phyloP scores from a whole-genome alignment of 2,888 invertebrate species.

The Hofmannophila pseudospretella region DNA sequence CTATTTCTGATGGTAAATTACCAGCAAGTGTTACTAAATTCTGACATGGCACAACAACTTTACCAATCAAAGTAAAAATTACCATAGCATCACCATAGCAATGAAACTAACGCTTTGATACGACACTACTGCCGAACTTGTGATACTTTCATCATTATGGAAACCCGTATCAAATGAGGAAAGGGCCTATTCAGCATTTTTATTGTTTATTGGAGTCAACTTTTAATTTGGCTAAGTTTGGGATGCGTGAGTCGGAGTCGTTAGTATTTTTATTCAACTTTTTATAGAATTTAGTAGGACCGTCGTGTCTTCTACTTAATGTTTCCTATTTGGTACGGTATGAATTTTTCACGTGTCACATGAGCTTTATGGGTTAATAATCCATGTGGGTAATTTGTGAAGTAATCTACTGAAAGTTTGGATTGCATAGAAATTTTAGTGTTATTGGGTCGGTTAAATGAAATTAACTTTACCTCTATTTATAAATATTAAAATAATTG shows the following conservation, averaged over 20 bases:
- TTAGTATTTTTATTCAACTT: constrained; percentile 64
- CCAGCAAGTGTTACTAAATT: neutral
- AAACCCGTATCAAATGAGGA: constrained; percentile 52
- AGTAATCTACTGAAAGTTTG: no score
- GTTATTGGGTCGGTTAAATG: neutral
- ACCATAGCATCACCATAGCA: constrained; percentile 2
- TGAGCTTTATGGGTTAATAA: constrained; percentile 18
- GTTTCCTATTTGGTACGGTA: constrained; percentile 51
- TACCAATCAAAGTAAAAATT: constrained; percentile 8
- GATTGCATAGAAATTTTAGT: neutral
- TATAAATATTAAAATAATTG: no score
- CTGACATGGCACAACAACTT: constrained; percentile 3
- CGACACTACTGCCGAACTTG: constrained; percentile 26
- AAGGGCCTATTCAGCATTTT: constrained; percentile 59
- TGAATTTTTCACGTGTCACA: constrained; percentile 43
- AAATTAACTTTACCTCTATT: no score
- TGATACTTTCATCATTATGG: constrained; percentile 41
- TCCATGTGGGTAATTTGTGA: neutral
- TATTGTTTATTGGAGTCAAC: constrained; percentile 74
- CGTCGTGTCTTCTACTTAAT: constrained; percentile 65
- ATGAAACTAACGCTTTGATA: constrained; percentile 13
- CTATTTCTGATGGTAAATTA: no score
- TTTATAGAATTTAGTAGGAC: constrained; percentile 50
- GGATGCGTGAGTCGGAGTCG: constrained; percentile 67
- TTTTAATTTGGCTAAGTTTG: constrained; percentile 74